These are phyloP conservation scores for Drosophila putrida DNA, from an alignment of 2,888 invertebrate genomes.

Conservation along the genomic window DNA sequence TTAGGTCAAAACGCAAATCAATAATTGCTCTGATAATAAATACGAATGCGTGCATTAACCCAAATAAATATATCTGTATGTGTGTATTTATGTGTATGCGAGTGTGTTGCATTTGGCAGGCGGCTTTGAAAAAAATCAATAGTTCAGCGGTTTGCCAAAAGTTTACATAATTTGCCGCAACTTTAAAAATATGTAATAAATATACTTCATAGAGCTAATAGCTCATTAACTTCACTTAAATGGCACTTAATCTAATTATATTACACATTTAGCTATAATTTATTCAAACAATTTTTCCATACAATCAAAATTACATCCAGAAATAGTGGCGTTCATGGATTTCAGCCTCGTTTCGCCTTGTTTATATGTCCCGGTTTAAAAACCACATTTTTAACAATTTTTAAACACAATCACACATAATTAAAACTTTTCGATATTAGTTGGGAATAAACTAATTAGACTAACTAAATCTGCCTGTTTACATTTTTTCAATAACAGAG, in stretches of 20 bases:
- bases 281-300: constrained; percentile 25
- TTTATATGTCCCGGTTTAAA: not conserved
- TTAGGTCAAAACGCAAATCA: constrained; percentile 53
- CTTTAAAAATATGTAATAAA: not conserved
- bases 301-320: constrained; percentile 28
- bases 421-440: constrained; percentile 2
- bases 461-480: constrained; percentile 44
- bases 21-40: constrained; percentile 54
- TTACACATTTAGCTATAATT: constrained; percentile 8
- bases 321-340: constrained; percentile 4
- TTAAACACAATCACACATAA: constrained; percentile 6
- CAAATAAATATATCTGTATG: constrained; percentile 48
- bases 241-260: not conserved
- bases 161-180: constrained; percentile 32
- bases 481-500: constrained; percentile 36
- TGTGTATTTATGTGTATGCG: constrained; percentile 1
- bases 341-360: not conserved
- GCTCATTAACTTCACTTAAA: not conserved
- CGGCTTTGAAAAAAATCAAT: constrained; percentile 64
- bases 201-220: not conserved
- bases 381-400: constrained; percentile 18
- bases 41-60: constrained; percentile 60
- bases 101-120: constrained; percentile 53
- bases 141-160: constrained; percentile 28
- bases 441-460: constrained; percentile 16